phyloP scores from a whole-genome alignment of 1,140 invertebrate species.

The Bombus confusus region DNA sequence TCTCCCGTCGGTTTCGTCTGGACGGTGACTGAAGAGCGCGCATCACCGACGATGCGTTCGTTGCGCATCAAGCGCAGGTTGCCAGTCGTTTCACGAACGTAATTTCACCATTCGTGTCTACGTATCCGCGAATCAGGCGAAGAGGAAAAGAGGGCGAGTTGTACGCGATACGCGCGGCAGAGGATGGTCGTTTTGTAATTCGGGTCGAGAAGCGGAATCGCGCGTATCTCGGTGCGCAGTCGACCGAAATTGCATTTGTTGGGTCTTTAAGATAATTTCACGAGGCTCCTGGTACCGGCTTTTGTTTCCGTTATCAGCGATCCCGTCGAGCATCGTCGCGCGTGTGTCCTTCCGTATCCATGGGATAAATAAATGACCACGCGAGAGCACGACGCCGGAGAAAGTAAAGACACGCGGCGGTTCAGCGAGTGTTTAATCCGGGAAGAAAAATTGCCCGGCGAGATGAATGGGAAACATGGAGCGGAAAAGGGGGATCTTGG shows the following conservation, averaged over 20 bases:
- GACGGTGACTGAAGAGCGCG: not conserved
- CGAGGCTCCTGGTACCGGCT: not conserved
- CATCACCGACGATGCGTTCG: not conserved
- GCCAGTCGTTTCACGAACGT: constrained; percentile 29
- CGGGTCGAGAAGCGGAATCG: constrained; percentile 47
- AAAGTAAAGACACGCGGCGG: too few relatives aligned
- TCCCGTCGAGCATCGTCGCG: not conserved
- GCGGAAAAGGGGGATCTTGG: not conserved
- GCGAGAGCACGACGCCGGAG: not conserved
- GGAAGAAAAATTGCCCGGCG: not conserved
- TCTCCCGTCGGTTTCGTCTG: not conserved
- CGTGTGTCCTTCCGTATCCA: not conserved
- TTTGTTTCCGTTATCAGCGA: constrained; percentile 35
- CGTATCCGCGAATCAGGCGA: not conserved
- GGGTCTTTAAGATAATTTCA: constrained; percentile 52
- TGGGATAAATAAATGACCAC: not conserved
- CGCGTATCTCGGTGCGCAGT: not conserved
- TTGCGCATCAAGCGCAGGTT: constrained; percentile 8
- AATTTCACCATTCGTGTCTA: constrained; percentile 60
- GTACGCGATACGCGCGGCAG: not conserved
- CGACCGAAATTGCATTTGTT: constrained; percentile 44
- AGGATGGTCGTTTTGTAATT: constrained; percentile 22
- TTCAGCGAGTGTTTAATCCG: not conserved
- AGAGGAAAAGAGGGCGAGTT: not conserved
- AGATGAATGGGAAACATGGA: not conserved